Evolutionary conservation across 2,888 invertebrate genomes (phyloP).

Genomic region (Pyrrhosoma nymphula): DNA sequence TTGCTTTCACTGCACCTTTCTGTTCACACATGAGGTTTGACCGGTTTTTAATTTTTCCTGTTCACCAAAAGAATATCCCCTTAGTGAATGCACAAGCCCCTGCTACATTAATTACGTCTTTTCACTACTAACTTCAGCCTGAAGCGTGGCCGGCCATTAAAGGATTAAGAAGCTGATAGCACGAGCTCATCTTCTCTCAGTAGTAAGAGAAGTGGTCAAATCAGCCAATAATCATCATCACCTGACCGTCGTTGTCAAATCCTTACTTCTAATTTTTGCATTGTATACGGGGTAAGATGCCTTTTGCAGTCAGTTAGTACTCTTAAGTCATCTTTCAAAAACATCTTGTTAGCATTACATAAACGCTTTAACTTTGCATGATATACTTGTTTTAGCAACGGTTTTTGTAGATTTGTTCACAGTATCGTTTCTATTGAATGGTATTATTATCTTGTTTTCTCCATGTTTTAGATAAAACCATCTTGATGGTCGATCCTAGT

Average conservation of each 20-base stretch:
- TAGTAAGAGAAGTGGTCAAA: neutral
- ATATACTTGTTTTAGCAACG: neutral
- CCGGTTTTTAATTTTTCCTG: too few relatives aligned
- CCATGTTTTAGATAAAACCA: neutral
- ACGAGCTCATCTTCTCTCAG: neutral
- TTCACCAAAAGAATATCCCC: too few relatives aligned
- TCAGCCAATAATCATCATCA: neutral
- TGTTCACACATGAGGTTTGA: too few relatives aligned
- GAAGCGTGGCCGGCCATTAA: neutral
- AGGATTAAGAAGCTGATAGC: neutral
- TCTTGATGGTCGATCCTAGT: neutral
- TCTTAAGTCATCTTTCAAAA: neutral
- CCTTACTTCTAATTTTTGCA: neutral
- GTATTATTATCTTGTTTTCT: neutral
- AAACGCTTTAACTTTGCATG: neutral
- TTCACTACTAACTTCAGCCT: neutral
- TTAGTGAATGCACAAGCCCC: too few relatives aligned
- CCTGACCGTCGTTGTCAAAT: neutral
- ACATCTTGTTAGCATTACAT: neutral
- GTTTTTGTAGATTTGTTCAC: neutral
- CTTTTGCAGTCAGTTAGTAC: neutral
- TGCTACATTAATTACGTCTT: too few relatives aligned
- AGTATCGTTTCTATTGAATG: conserved; percentile 26
- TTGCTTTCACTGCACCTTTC: too few relatives aligned
- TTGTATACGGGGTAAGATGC: neutral